A percentile compares a stretch with the other conserved stretches of the same genome.
These are phyloP conservation scores for Mugil cephalus DNA, from an alignment of 2,113 vertebrate species.

Conservation along the genomic window DNA sequence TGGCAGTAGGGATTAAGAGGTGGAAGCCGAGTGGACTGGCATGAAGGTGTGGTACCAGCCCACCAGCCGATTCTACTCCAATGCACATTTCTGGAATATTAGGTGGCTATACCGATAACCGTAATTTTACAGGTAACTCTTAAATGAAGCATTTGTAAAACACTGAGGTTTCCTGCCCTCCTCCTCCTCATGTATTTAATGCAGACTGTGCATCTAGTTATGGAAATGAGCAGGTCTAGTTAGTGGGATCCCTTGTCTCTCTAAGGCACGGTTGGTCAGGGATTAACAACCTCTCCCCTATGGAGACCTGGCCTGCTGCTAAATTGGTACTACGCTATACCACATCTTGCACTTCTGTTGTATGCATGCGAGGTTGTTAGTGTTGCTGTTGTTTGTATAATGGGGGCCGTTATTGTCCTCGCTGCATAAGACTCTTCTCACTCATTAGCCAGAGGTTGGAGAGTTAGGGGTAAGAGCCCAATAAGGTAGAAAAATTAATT, in stretches of 20 bases:
- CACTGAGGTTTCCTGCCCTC: conserved; percentile 40
- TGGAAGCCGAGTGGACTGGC: conserved; percentile 31
- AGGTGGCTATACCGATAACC: conserved; percentile 71
- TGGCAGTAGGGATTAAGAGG: conserved; percentile 42
- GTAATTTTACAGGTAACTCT: conserved; percentile 66
- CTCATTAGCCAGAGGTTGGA: conserved; percentile 83
- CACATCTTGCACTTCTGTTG: conserved; percentile 50
- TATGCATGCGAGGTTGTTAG: conserved; percentile 60
- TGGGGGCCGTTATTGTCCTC: conserved; percentile 62
- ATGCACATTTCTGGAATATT: conserved; percentile 58
- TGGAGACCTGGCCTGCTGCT: conserved; percentile 68
- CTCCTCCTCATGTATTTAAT: conserved; percentile 39
- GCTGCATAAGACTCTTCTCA: conserved; percentile 71
- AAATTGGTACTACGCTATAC: conserved; percentile 73
- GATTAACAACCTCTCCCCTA: conserved; percentile 79
- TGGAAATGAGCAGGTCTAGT: conserved; percentile 75
- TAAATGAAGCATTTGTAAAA: conserved; percentile 75
- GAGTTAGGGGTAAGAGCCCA: conserved; percentile 72
- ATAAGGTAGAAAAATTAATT: conserved; percentile 83
- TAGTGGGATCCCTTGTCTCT: conserved; percentile 62
- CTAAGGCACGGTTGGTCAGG: conserved; percentile 66
- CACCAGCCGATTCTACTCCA: conserved; percentile 50
- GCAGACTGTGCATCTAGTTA: conserved; percentile 79
- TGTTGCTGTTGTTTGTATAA: conserved; percentile 73
- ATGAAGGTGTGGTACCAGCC: conserved; percentile 50